Evolutionary conservation across 1,140 invertebrate species (phyloP), one percentile per base, ranked within the genome.

Genomic region (Heliothis virescens): DNA sequence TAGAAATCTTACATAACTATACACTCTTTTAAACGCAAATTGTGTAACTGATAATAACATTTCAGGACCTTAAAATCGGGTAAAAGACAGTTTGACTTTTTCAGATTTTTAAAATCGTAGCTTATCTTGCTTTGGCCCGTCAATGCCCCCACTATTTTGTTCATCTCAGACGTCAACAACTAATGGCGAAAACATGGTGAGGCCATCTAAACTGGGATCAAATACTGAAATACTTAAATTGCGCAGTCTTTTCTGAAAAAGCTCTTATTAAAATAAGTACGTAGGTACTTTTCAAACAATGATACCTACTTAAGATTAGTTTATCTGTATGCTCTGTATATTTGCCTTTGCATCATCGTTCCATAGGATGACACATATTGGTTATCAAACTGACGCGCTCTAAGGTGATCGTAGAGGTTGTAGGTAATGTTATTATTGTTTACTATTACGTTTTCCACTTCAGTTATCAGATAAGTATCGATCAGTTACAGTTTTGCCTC

Each of bases 351-450:
- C 50, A 55, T 53, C 41, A 29, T 55, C 21, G 15, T 15, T 71
- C 21, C 3, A 55, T 53, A 55, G 18, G 53, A 13, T 65, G 29
- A 60, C 62, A 65, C 52, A 71, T 55, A 26, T 55, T 55, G 10
- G 63, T 67, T 67, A 67, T 67, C 16, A 67, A n/a, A 50, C 16
- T 67, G 41, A 48, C 63, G 63, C 12, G 48, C 47, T 67, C 15
- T 67, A 48, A 67, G 63, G 63, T 67, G 63, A 67, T 67, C 63
- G 11, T 48, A 67, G 63, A 67, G 63, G 63, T 67, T 67, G 63
- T 67, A 67, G 41, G 41, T 48, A 67, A 26, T 29, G 48, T 48
- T 48, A 21, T 5, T 1, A 48, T 65, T 67, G 63, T 67, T 67
- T 67, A 67, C n/a, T 67, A 67, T 67, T 67, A 67, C 63, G 63